Evolutionary conservation across 2,113 vertebrate species (phyloP).

Genomic region (Zapus hudsonius): DNA sequence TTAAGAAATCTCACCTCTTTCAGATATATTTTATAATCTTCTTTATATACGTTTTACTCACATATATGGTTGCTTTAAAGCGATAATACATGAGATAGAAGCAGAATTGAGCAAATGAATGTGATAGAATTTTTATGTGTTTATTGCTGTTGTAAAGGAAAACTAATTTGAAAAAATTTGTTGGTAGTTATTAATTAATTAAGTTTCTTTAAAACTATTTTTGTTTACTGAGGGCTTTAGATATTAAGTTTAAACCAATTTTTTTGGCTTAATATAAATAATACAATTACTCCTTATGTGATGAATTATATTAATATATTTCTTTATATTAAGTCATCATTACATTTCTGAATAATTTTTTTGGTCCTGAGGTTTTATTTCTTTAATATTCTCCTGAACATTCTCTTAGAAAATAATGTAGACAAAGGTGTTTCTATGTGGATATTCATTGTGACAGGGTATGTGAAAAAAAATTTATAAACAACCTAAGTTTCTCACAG

Average conservation of each 20-base stretch:
- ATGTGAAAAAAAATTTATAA: neutral
- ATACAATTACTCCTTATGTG: neutral
- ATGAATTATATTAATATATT: slow-evolving; percentile 1
- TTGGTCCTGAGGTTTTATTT: slow-evolving; percentile 10
- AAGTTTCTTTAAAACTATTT: neutral
- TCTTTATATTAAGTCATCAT: slow-evolving; percentile 7
- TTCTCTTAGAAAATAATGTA: neutral
- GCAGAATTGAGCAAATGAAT: too few species aligned
- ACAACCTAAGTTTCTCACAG: neutral
- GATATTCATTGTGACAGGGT: neutral
- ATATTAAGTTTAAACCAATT: neutral
- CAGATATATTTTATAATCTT: neutral
- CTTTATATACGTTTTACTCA: neutral
- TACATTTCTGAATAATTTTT: neutral
- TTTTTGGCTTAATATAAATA: neutral
- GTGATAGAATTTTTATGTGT: neutral
- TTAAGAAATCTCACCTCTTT: neutral
- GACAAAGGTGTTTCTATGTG: neutral
- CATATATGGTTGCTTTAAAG: too few species aligned
- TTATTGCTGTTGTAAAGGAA: neutral
- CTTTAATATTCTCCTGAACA: slow-evolving; percentile 29
- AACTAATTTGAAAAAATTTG: neutral
- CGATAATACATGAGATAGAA: too few species aligned
- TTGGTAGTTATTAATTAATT: neutral
- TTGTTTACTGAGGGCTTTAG: neutral